Percentiles rank a stretch among this genome's conserved stretches.
Evolutionary conservation across 2,888 invertebrate species (phyloP).

Genomic region (Anaspis maculata): DNA sequence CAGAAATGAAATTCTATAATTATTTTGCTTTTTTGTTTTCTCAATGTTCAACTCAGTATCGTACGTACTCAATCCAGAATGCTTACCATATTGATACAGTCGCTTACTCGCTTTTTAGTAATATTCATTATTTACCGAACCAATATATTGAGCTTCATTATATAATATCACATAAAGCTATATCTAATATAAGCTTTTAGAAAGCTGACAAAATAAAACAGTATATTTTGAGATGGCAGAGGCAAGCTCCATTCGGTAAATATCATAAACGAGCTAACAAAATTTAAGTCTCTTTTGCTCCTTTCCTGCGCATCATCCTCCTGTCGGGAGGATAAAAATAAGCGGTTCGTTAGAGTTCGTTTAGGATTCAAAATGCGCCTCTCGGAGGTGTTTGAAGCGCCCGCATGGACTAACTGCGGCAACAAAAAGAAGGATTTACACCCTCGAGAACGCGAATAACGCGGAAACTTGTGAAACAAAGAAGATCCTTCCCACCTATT

Average conservation of each 20-base stretch:
- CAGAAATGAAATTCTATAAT: too few relatives aligned
- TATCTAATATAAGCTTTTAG: too few relatives aligned
- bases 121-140: too few relatives aligned
- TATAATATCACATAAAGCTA: too few relatives aligned
- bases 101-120: too few relatives aligned
- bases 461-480: slow-evolving; percentile 34
- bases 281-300: slow-evolving; percentile 9
- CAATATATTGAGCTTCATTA: too few relatives aligned
- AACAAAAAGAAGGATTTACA: slow-evolving; percentile 33
- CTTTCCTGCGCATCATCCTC: slow-evolving; percentile 8
- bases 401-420: slow-evolving; percentile 29
- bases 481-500: slow-evolving; percentile 29
- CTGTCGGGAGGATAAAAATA: slow-evolving; percentile 29
- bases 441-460: slow-evolving; percentile 30
- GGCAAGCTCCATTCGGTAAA: slow-evolving; percentile 13
- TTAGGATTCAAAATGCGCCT: slow-evolving; percentile 30
- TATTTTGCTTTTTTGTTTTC: too few relatives aligned
- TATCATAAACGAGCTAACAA: slow-evolving; percentile 13
- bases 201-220: too few relatives aligned
- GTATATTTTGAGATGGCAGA: too few relatives aligned
- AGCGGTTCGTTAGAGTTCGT: slow-evolving; percentile 34
- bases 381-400: slow-evolving; percentile 29
- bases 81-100: too few relatives aligned
- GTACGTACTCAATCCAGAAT: too few relatives aligned
- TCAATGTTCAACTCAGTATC: too few relatives aligned